These are phyloP conservation scores for Brachionus manjavacas DNA, from an alignment of 1,140 invertebrate genomes.

Conservation along the genomic window DNA sequence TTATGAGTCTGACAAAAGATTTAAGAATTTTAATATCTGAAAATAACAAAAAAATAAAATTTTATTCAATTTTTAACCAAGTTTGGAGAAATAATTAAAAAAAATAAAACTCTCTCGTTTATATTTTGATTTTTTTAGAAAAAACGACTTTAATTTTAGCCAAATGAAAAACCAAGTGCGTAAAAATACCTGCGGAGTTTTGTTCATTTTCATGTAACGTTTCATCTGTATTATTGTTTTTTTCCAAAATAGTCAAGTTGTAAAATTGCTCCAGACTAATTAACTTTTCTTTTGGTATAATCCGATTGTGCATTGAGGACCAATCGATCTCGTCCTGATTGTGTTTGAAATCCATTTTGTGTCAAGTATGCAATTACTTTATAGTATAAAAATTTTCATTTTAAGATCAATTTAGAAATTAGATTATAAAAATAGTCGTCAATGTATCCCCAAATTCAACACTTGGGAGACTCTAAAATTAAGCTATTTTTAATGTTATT, in stretches of 20 bases:
- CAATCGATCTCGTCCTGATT: slow-evolving; percentile 23
- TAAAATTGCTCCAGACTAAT: slow-evolving; percentile 36
- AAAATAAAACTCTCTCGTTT: not conserved
- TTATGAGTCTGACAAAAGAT: not conserved
- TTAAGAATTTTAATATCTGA: not conserved
- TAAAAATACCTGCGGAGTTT: not conserved
- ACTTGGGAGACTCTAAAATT: not conserved
- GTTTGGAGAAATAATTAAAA: not conserved
- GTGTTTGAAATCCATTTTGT: not conserved
- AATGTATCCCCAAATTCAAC: not conserved
- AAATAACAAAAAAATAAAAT: not conserved
- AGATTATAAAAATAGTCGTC: not conserved
- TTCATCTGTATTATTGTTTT: not conserved
- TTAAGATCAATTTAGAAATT: not conserved
- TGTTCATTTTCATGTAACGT: not conserved
- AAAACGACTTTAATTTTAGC: not conserved
- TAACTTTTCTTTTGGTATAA: slow-evolving; percentile 15
- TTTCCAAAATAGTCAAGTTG: not conserved
- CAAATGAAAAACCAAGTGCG: not conserved
- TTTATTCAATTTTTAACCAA: not conserved
- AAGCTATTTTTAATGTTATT: not conserved
- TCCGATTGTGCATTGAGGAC: slow-evolving; percentile 8
- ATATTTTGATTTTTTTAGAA: no score
- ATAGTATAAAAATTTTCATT: not conserved
- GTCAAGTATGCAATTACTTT: not conserved